A percentile compares a stretch with the other conserved stretches of the same genome.
These are phyloP conservation scores for Chaetops frenatus DNA, from an alignment of 2,113 vertebrate species.

Conservation along the genomic window DNA sequence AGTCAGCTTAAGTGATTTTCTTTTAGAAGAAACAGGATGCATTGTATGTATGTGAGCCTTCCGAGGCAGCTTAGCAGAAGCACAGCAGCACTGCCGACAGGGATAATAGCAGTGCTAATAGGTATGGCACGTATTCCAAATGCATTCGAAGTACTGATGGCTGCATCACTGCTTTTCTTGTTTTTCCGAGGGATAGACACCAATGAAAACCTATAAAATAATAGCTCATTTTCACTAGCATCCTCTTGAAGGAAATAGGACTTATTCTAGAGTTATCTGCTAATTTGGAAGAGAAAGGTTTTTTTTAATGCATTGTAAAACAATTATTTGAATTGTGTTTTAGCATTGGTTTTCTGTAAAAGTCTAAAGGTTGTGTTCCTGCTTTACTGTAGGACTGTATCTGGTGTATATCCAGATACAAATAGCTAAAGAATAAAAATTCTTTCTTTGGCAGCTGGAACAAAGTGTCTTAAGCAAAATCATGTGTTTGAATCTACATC, in stretches of 20 bases:
- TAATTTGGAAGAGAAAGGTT: background rate
- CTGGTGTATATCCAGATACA: slow-evolving; percentile 50
- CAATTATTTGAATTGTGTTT: background rate
- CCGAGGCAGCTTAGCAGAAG: background rate
- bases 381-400: background rate
- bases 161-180: background rate
- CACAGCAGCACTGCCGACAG: background rate
- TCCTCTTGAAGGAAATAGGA: background rate
- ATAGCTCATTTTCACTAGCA: background rate
- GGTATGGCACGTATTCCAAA: background rate
- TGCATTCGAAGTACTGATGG: background rate
- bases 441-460: slow-evolving; percentile 51
- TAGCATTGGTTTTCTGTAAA: slow-evolving; percentile 5
- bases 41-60: background rate
- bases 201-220: background rate
- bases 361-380: slow-evolving; percentile 28
- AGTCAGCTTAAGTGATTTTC: background rate
- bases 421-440: slow-evolving; percentile 48
- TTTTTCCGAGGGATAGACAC: background rate
- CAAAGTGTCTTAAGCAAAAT: slow-evolving; percentile 59
- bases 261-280: background rate
- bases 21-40: background rate
- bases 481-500: slow-evolving; percentile 42
- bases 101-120: slow-evolving; percentile 2
- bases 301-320: background rate